phyloP scores from a whole-genome alignment of 2,113 vertebrate genomes.

The Equus quagga region DNA sequence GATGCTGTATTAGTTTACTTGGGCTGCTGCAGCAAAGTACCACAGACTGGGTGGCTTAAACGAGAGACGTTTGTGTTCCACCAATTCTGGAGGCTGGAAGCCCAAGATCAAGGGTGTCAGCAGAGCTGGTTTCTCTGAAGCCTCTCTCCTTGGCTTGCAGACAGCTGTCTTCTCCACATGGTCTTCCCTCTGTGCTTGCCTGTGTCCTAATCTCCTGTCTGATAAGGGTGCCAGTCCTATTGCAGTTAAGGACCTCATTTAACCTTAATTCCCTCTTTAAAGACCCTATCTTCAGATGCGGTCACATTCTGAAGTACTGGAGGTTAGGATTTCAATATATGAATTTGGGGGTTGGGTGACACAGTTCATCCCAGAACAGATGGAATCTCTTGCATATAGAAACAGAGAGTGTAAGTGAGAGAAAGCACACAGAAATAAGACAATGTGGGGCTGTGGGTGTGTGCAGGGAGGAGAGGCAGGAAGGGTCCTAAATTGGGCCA shows the following conservation, averaged over 20 bases:
- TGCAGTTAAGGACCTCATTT: not conserved
- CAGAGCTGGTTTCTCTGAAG: not conserved
- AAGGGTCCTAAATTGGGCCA: not conserved
- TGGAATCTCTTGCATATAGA: not conserved
- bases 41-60: not conserved
- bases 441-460: accelerated
- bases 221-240: not conserved
- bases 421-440: not conserved
- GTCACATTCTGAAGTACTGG: not conserved
- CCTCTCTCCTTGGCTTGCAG: not conserved
- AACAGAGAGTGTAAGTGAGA: not conserved
- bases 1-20: not conserved
- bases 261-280: not conserved
- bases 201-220: not conserved
- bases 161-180: accelerated
- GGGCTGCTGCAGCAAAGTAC: accelerated
- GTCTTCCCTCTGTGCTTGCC: not conserved
- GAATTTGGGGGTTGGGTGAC: not conserved
- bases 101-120: not conserved
- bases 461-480: not conserved
- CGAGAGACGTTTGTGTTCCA: not conserved
- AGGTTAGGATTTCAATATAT: not conserved
- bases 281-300: not conserved
- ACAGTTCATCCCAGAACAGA: too few species aligned
- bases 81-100: not conserved